These are phyloP conservation scores for Crocidura indochinensis DNA, from an alignment of 2,797 vertebrate species.

Conservation along the genomic window DNA sequence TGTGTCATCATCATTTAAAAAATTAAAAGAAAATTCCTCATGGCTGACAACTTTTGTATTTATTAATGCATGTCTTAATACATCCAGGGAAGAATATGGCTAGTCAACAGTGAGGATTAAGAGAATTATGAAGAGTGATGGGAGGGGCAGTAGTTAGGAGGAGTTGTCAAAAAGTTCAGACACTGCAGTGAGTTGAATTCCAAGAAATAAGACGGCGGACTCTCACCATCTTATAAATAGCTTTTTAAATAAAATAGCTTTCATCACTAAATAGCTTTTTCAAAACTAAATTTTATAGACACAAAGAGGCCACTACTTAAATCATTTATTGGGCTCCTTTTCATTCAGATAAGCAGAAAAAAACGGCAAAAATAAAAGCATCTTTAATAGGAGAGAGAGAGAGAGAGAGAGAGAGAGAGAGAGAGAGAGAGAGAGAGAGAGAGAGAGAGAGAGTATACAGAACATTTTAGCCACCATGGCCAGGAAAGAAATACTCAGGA, in stretches of 20 bases:
- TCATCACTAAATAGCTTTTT: neutral
- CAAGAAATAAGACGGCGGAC: neutral
- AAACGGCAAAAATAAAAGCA: constrained; percentile 14
- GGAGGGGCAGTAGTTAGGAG: neutral
- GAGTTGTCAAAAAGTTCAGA: neutral
- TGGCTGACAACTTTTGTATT: constrained; percentile 8
- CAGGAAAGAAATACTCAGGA: neutral
- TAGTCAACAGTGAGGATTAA: neutral
- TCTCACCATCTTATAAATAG: neutral
- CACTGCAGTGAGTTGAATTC: neutral
- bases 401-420: neutral
- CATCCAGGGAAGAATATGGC: neutral
- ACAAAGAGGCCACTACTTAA: constrained; percentile 2
- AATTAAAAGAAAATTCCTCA: neutral
- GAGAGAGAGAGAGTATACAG: neutral
- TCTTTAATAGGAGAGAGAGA: neutral
- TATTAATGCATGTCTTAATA: neutral
- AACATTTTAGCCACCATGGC: neutral
- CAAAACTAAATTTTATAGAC: constrained; percentile 1
- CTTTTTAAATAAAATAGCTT: too few species aligned
- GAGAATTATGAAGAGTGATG: neutral
- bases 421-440: neutral
- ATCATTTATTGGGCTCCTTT: neutral
- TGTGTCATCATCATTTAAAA: too few species aligned
- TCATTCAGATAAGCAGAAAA: constrained; percentile 7